Base-by-base conservation (phyloP, 1,140 invertebrate genomes). In the Polypedilum vanderplanki region DNA sequence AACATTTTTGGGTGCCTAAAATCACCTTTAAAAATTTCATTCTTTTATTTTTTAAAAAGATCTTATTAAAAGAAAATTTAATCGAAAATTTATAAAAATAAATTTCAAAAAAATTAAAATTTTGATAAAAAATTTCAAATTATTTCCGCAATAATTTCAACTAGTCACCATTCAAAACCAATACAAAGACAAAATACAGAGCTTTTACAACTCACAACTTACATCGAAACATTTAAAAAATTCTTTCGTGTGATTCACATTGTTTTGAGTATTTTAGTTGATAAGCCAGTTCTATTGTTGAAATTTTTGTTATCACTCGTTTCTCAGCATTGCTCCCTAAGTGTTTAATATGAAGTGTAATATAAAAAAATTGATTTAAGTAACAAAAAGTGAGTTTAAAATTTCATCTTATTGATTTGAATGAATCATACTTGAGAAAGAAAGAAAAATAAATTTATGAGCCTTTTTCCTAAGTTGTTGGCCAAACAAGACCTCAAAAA, bases 201-300 rank as follows among this genome's bases (percentile, higher is more conserved):
- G 46, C 46, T 57, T 57, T 57, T 57, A 57, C 46, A 57, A 57
- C 46, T 57, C 46, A 57, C 46, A 57, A 57, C 24, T 33, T 33
- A 33, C 24, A 33, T 33, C 24, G 24, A 33, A 33, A 33, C 24
- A 33, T 33, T 33, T 33, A 57, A 57, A 57, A 57, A 15, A 33
- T 33, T n/a, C 12, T n/a, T 57, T 57, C n/a, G 12, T 57, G 46
- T 57, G 46, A 57, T 57, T 57, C 46, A n/a, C n/a, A n/a, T 57
- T 9, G 7, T 57, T 57, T 57, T 57, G n/a, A 57, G 46, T 57
- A 57, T 57, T 57, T 57, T 57, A 57, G 46, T 57, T 57, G 46
- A 57, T 57, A 57, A 57, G 46, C 12, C 24, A 57, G n/a, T 57
- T n/a, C 12, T n/a, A n/a, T 57, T 57, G 46, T 57, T 57, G 46